A percentile compares a stretch with the other conserved stretches of the same genome.
phyloP scores from a whole-genome alignment of 2,113 vertebrate genomes.

The Odontesthes bonariensis region DNA sequence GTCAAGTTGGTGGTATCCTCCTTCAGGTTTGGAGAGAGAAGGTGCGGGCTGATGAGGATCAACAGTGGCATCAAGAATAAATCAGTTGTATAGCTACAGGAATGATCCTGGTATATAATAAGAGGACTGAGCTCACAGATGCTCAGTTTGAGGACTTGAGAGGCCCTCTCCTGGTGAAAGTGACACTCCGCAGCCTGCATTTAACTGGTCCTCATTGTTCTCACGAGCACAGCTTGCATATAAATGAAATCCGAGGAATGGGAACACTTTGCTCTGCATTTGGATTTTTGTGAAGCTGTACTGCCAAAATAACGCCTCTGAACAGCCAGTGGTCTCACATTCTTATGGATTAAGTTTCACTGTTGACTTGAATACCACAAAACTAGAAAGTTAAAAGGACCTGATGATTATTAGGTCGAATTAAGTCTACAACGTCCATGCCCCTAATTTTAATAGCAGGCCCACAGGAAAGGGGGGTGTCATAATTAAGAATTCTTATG shows the following conservation, averaged over 20 bases:
- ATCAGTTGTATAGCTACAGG: constrained; percentile 76
- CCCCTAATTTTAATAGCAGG: no score
- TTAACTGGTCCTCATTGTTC: constrained; percentile 44
- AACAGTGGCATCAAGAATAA: constrained; percentile 67
- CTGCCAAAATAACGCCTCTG: neutral
- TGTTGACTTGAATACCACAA: neutral
- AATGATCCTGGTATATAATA: constrained; percentile 58
- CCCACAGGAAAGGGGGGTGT: neutral
- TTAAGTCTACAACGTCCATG: neutral
- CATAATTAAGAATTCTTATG: neutral
- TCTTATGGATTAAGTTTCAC: neutral
- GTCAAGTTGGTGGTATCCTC: constrained; percentile 48
- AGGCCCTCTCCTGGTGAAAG: constrained; percentile 72
- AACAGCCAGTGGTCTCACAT: neutral
- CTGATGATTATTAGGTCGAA: neutral
- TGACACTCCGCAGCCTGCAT: constrained; percentile 21
- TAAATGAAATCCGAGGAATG: constrained; percentile 33
- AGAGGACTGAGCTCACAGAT: constrained; percentile 22
- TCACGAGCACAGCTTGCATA: constrained; percentile 47
- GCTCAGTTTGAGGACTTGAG: constrained; percentile 53
- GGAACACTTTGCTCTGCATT: constrained; percentile 30
- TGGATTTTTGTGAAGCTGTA: constrained; percentile 18
- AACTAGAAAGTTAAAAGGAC: neutral
- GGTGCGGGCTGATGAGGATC: constrained; percentile 60
- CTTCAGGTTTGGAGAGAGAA: constrained; percentile 18